Evolutionary conservation across 2,888 invertebrate species (phyloP).

Genomic region (Lithophane semibrunnea): DNA sequence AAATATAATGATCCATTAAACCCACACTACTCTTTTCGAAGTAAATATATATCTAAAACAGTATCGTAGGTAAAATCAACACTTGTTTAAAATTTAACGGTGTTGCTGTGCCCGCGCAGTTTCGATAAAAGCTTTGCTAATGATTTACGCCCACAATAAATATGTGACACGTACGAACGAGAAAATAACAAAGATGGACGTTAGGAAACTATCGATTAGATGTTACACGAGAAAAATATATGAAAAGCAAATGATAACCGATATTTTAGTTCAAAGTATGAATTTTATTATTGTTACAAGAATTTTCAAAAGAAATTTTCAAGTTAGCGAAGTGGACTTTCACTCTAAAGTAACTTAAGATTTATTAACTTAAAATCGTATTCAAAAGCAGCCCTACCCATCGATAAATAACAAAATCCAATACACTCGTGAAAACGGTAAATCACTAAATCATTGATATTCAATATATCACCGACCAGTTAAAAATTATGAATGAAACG

Average conservation of each 20-base stretch:
- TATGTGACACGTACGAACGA: slow-evolving; percentile 54
- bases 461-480: slow-evolving; percentile 50
- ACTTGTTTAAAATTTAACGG: slow-evolving; percentile 61
- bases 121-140: slow-evolving; percentile 68
- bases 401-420: slow-evolving; percentile 32
- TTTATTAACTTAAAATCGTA: slow-evolving; percentile 16
- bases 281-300: neutral
- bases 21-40: slow-evolving; percentile 14
- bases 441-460: slow-evolving; percentile 55
- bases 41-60: slow-evolving; percentile 34
- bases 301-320: neutral
- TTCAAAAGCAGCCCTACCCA: slow-evolving; percentile 19
- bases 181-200: slow-evolving; percentile 42
- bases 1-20: slow-evolving; percentile 17
- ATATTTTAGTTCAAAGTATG: neutral
- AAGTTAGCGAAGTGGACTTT: slow-evolving; percentile 24
- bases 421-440: slow-evolving; percentile 47
- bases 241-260: neutral
- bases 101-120: slow-evolving; percentile 64
- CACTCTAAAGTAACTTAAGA: slow-evolving; percentile 21
- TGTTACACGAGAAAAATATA: slow-evolving; percentile 31
- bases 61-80: slow-evolving; percentile 48
- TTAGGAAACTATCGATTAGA: slow-evolving; percentile 34
- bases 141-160: slow-evolving; percentile 62
- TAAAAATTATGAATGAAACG: slow-evolving; percentile 62